Conservation (phyloP, 2,888 invertebrate species). For the Phaedon cochleariae region DNA sequence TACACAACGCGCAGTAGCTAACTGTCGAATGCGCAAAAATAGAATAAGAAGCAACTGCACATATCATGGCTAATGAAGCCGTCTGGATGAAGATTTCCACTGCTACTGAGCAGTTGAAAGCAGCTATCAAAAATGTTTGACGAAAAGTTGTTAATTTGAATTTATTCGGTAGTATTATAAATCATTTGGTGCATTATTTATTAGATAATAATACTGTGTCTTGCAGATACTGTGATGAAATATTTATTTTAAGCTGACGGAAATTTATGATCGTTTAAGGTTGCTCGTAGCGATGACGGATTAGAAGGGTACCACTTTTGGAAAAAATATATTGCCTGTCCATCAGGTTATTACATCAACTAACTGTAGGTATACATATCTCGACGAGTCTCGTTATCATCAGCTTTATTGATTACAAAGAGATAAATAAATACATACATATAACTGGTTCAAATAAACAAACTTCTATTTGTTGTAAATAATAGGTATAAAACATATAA, state of each 20-base stretch:
- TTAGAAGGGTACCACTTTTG: background rate
- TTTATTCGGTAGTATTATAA: background rate
- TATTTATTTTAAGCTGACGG: slow-evolving; percentile 17
- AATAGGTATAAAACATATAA: background rate
- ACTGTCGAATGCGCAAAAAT: too few relatives aligned
- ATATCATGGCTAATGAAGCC: too few relatives aligned
- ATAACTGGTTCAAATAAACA: background rate
- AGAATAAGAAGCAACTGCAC: too few relatives aligned
- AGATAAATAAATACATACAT: background rate
- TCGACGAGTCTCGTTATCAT: background rate
- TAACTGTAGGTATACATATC: too few relatives aligned
- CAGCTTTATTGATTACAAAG: background rate
- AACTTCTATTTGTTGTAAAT: background rate
- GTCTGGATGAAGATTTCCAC: background rate
- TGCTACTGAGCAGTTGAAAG: background rate
- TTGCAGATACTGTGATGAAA: slow-evolving; percentile 8
- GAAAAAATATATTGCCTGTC: slow-evolving; percentile 17
- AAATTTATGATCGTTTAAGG: slow-evolving; percentile 13
- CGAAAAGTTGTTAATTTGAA: background rate
- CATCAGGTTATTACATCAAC: slow-evolving; percentile 8
- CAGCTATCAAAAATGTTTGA: background rate
- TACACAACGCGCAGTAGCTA: too few relatives aligned
- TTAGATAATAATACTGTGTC: background rate
- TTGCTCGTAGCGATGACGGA: slow-evolving; percentile 3
- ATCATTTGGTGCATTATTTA: background rate